phyloP scores from a whole-genome alignment of 2,888 invertebrate species.

The Digitonthophagus gazella region DNA sequence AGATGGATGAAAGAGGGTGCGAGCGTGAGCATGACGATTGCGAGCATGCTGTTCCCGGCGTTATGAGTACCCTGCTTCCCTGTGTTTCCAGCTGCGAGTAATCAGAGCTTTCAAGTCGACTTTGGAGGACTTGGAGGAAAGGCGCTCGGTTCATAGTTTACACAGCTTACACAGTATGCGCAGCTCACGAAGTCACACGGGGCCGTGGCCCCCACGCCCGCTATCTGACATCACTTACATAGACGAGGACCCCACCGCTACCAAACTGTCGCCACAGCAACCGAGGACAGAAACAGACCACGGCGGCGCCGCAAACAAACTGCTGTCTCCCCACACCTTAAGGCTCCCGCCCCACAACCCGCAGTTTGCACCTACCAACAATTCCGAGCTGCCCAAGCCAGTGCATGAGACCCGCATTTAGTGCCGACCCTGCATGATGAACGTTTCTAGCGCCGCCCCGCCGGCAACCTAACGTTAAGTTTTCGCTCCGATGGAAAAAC shows the following conservation, averaged over 20 bases:
- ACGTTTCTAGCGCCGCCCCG: constrained; percentile 36
- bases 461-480: constrained; percentile 25
- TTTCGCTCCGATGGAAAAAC: neutral
- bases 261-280: constrained; percentile 46
- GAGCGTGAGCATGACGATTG: constrained; percentile 35
- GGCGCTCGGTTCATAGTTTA: constrained; percentile 96
- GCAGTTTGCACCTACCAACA: constrained; percentile 56
- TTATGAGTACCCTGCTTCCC: constrained; percentile 56
- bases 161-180: constrained; percentile 87
- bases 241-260: constrained; percentile 50
- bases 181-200: constrained; percentile 73
- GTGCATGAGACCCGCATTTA: constrained; percentile 74
- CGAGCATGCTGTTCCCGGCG: constrained; percentile 49
- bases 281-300: constrained; percentile 48
- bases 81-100: constrained; percentile 97
- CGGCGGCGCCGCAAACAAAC: constrained; percentile 44
- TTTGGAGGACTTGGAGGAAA: constrained; percentile 99
- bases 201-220: constrained; percentile 63
- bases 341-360: constrained; percentile 57
- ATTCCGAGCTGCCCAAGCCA: constrained; percentile 62
- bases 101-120: constrained; percentile 99
- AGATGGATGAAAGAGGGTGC: constrained; percentile 26
- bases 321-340: constrained; percentile 51
- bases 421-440: constrained; percentile 48
- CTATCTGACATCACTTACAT: constrained; percentile 79